phyloP scores from a whole-genome alignment of 2,113 vertebrate genomes.

The Brevimyrus niger region DNA sequence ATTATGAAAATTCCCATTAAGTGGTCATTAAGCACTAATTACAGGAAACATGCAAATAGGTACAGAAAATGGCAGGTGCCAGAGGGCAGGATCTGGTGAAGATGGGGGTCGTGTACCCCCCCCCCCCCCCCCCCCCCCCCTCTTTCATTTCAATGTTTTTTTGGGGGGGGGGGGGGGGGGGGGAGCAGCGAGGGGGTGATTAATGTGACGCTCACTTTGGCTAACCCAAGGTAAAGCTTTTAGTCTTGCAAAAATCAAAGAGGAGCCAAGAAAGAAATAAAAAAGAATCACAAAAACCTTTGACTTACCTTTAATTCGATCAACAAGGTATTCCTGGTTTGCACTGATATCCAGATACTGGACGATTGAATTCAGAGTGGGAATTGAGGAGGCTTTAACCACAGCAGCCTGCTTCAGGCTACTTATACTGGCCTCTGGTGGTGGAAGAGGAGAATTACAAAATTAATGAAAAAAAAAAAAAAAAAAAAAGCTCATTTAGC shows the following conservation, averaged over 20 bases:
- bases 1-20: background rate
- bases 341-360: slow-evolving; percentile 87
- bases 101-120: no score
- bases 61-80: background rate
- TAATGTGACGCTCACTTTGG: background rate
- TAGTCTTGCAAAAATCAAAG: background rate
- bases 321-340: slow-evolving; percentile 91
- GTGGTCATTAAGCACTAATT: background rate
- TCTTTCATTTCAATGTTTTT: no score
- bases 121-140: no score
- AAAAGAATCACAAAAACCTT: no score
- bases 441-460: slow-evolving; percentile 5
- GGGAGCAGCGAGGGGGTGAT: background rate
- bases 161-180: background rate
- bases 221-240: background rate
- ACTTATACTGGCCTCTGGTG: slow-evolving; percentile 85
- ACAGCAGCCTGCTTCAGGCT: slow-evolving; percentile 90
- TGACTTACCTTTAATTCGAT: slow-evolving; percentile 79
- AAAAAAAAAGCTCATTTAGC: background rate
- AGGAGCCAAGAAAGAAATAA: background rate
- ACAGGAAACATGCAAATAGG: background rate
- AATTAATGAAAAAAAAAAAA: background rate
- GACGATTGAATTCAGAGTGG: slow-evolving; percentile 79
- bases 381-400: slow-evolving; percentile 81
- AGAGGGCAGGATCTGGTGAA: background rate